Percentiles rank a stretch among this genome's conserved stretches.
Conservation (phyloP, 2,888 invertebrate species). For the Sinelater perroti region DNA sequence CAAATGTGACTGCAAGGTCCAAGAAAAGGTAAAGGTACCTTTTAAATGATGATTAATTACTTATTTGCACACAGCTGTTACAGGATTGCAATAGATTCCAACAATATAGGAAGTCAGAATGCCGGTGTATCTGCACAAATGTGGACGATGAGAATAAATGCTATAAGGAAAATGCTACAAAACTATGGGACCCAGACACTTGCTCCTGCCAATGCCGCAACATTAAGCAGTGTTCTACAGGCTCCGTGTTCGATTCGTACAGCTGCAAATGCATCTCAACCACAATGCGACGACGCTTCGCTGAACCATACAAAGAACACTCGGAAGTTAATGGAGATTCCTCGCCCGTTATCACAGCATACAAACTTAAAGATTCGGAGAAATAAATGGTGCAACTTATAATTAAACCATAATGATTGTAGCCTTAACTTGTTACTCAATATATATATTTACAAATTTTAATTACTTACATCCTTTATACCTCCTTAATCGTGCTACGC, state of each 20-base stretch:
- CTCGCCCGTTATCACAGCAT: conserved; percentile 27
- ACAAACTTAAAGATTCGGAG: neutral
- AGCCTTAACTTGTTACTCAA: too few species aligned
- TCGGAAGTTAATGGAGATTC: conserved; percentile 6
- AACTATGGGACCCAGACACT: conserved; percentile 68
- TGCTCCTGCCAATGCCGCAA: conserved; percentile 71
- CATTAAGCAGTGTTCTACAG: conserved; percentile 67
- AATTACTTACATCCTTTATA: too few species aligned
- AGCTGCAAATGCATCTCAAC: conserved; percentile 64
- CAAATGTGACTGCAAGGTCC: conserved; percentile 68
- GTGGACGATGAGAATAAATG: conserved; percentile 70
- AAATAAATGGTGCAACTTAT: neutral
- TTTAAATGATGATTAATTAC: too few species aligned
- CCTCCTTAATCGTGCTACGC: too few species aligned
- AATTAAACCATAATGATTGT: too few species aligned
- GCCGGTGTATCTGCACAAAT: conserved; percentile 70
- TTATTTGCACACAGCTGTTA: conserved; percentile 36
- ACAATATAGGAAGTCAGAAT: conserved; percentile 65
- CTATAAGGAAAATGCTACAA: conserved; percentile 60
- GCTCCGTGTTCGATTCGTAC: conserved; percentile 66
- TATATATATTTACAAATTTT: too few species aligned
- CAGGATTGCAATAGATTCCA: conserved; percentile 70
- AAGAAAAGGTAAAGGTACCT: conserved; percentile 62
- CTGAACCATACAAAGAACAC: conserved; percentile 5
- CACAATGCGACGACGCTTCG: conserved; percentile 42